phyloP scores from a whole-genome alignment of 2,888 invertebrate species.

The Ormia ochracea region DNA sequence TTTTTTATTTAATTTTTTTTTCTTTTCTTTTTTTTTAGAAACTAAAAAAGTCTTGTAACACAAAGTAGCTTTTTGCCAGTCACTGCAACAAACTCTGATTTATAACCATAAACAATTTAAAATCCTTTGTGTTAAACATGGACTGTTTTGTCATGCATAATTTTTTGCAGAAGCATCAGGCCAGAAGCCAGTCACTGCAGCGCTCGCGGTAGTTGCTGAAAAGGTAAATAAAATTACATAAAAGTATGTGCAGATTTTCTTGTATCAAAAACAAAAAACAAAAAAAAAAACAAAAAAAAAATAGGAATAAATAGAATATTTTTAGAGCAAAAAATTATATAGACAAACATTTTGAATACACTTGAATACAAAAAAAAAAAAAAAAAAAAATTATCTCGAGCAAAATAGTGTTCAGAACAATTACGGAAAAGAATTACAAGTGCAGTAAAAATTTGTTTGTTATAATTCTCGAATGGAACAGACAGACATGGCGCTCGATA shows the following conservation, averaged over 20 bases:
- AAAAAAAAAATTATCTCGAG: too few species aligned
- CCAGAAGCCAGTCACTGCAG: neutral
- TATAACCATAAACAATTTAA: constrained; percentile 62
- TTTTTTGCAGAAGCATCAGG: constrained; percentile 21
- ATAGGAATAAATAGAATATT: too few species aligned
- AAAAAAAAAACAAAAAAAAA: too few species aligned
- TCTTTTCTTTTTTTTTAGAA: neutral
- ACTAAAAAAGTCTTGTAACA: constrained; percentile 9
- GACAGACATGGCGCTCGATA: too few species aligned
- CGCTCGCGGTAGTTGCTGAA: constrained; percentile 8
- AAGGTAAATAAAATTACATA: constrained; percentile 24
- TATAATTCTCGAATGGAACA: too few species aligned
- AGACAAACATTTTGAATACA: too few species aligned
- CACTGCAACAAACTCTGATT: constrained; percentile 53
- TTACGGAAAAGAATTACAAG: too few species aligned
- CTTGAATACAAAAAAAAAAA: too few species aligned
- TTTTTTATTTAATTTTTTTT: too few species aligned
- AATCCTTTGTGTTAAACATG: constrained; percentile 56
- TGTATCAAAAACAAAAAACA: neutral
- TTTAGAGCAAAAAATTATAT: too few species aligned
- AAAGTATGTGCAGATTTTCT: neutral
- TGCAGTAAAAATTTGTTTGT: too few species aligned
- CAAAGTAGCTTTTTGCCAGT: constrained; percentile 49
- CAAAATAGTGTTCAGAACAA: too few species aligned
- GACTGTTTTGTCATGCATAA: constrained; percentile 57